Evolutionary conservation across 2,888 invertebrate genomes (phyloP).

Genomic region (Leptinotarsa haldemani): DNA sequence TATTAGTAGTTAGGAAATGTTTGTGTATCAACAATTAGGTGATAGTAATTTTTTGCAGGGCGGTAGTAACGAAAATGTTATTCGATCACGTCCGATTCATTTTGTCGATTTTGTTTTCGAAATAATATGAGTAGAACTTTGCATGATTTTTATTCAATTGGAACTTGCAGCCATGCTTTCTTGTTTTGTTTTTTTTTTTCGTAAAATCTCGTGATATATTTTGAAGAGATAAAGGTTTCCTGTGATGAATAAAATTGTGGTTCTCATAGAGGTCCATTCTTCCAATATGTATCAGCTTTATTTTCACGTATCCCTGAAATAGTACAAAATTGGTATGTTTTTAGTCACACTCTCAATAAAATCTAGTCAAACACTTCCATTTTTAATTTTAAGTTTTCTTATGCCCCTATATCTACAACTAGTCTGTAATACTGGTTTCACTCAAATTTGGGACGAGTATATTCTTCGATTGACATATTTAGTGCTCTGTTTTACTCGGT

Average conservation of each 20-base stretch:
- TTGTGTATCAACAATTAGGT: conserved; percentile 38
- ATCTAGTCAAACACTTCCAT: conserved; percentile 12
- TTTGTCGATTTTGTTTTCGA: conserved; percentile 29
- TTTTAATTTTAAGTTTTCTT: not conserved
- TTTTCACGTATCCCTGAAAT: conserved; percentile 26
- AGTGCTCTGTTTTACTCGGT: not conserved
- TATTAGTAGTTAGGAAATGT: conserved; percentile 31
- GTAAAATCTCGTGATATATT: not conserved
- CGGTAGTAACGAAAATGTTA: conserved; percentile 19
- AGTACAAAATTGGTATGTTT: conserved; percentile 34
- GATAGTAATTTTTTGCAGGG: conserved; percentile 30
- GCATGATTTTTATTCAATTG: not conserved
- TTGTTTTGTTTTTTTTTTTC: not conserved
- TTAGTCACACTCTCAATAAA: conserved; percentile 16
- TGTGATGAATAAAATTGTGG: conserved; percentile 15
- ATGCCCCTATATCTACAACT: not conserved
- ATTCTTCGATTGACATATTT: not conserved
- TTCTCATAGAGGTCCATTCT: not conserved
- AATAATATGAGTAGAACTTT: not conserved
- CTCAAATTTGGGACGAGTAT: not conserved
- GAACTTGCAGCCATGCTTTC: not conserved
- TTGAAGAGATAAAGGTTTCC: not conserved
- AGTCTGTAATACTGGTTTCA: not conserved
- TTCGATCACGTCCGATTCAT: conserved; percentile 8
- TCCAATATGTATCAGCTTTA: conserved; percentile 25